These are phyloP conservation scores for Tetragonula carbonaria DNA, from an alignment of 2,888 invertebrate genomes.

Conservation along the genomic window DNA sequence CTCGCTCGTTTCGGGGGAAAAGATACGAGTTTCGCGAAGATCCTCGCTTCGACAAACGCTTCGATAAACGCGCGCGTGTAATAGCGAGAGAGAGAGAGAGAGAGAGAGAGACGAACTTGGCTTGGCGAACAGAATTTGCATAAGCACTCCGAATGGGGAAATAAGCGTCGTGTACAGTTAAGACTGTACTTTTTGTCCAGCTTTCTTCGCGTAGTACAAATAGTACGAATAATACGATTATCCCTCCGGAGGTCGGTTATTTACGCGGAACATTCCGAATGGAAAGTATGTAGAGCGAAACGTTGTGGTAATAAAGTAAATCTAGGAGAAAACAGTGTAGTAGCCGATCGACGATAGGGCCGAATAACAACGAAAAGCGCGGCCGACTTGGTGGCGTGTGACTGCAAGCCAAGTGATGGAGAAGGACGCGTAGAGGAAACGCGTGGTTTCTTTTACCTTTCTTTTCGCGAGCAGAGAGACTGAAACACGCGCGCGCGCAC, in stretches of 20 bases:
- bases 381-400: not conserved
- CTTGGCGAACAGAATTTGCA: not conserved
- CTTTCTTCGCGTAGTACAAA: not conserved
- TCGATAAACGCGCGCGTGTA: not conserved
- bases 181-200: not conserved
- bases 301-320: slow-evolving; percentile 36
- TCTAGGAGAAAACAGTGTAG: slow-evolving; percentile 24
- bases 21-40: not conserved
- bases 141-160: not conserved
- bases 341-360: slow-evolving; percentile 34
- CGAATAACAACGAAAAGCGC: slow-evolving; percentile 41
- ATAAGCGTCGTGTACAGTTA: too few relatives aligned
- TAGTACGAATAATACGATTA: slow-evolving; percentile 4
- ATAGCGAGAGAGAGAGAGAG: not conserved
- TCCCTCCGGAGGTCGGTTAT: slow-evolving; percentile 11
- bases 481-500: not conserved
- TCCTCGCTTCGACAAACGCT: not conserved
- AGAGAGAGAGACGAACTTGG: too few relatives aligned
- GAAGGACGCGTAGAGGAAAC: slow-evolving; percentile 52
- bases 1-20: slow-evolving; percentile 30
- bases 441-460: slow-evolving; percentile 45
- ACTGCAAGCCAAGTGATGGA: slow-evolving; percentile 1
- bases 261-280: slow-evolving; percentile 5
- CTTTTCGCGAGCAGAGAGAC: slow-evolving; percentile 26
- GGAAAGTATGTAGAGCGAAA: slow-evolving; percentile 44